Base-by-base conservation (phyloP, 1,140 invertebrate genomes). In the Helicoverpa armigera region DNA sequence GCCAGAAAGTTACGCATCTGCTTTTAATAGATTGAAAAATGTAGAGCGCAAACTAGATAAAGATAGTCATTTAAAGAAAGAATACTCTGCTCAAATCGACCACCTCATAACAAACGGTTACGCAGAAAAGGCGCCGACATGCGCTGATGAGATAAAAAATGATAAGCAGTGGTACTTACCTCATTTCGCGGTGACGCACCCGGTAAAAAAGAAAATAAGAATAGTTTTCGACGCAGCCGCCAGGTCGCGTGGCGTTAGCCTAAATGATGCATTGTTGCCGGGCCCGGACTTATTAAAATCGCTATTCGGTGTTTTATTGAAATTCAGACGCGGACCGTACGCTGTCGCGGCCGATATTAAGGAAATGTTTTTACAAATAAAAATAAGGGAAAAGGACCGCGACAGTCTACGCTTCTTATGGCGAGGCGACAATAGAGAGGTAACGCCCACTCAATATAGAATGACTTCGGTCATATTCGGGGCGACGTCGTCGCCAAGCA, bases 381-480 rank as follows among this genome's bases (percentile, higher is more conserved):
- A 48, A 31, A 83, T 85, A 1, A 9, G 72, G 2, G 3, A 48
- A 29, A 48, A 79, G 75, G 84, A 87, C 16, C 43, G 70, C 0
- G 76, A 73, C 35, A 60, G 65, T 14, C 76, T 75, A 48, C 7
- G 77, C 0, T 85, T 85, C 12, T 9, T 86, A 5, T 87, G 82
- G 79, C 56, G 81, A 1, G 83, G 82, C 0, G 43, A 76, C 11
- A 9, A 48, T 2, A 11, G 75, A 23, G 9, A 16, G 7, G n/a
- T 10, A 9, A 0, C 3, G n/a, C 81, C 82, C 0, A 53, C 67
- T 0, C 56, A 79, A 51, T 92, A 89, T 69, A 18, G 72, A 3
- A 94, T 91, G 89, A 83, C 16, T 0, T 86, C 82, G 0, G 82
- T 91, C 50, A 86, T 89, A 7, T 92, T 93, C 63, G 87, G 13